Evolutionary conservation across 1,140 invertebrate species (phyloP), one percentile per base, ranked within the genome.

Genomic region (Arion vulgaris): DNA sequence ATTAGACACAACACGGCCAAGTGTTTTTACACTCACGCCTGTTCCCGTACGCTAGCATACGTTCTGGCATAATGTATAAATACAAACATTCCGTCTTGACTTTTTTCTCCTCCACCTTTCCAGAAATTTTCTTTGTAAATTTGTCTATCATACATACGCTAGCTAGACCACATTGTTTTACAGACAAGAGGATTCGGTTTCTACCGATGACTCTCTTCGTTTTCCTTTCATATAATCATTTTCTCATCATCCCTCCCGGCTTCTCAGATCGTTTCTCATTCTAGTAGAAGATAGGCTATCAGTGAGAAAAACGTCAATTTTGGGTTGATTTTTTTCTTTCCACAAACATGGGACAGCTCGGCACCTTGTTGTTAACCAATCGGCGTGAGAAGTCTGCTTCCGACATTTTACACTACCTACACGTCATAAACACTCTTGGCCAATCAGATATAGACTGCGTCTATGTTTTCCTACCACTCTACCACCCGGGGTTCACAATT

Each of bases 1-100:
- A 45, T 75, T 51, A 75, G 45, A 75, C 73, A 45, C 73, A 75
- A 49, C 73, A 75, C 23, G 45, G 38, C 45, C 71, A 26, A 45
- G 17, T 45, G 36, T 39, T 39, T 72, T 41, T 72, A n/a, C 41
- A 75, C 73, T 53, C 45, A 34, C 73, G 73, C 2, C 7, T 72
- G 41, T 45, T 39, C 28, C 5, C 28, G 28, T 66, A 66, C 62
- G 62, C n/a, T 5, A 28, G 28, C 62, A 66, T 75, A 38, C 32
- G 26, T n/a, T 75, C 53, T 75, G 45, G 15, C 39, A 45, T 49
- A 75, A 74, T 28, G 28, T 45, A 36, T 75, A 75, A 75, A 75
- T 26, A 73, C 45, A 75, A 32, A 32, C 62, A 66, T 57, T 57
- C 51, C 23, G 9, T 57, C 51, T 57, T 57, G 9, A 2, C n/a